phyloP scores from a whole-genome alignment of 2,888 invertebrate species.

The Luperina nickerlii region DNA sequence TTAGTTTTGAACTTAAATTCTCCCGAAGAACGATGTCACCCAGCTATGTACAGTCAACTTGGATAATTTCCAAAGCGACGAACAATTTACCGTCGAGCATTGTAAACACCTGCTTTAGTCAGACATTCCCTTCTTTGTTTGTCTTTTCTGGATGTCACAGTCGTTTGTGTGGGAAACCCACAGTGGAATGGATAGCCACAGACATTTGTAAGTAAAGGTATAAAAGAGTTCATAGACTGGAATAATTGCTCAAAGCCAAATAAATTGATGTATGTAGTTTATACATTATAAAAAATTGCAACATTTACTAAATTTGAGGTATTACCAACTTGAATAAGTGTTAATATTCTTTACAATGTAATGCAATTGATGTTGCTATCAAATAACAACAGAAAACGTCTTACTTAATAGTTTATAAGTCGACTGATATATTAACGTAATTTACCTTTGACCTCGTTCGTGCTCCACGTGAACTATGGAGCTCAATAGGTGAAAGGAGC shows the following conservation, averaged over 20 bases:
- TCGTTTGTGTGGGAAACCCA: conserved; percentile 41
- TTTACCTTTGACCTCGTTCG: conserved; percentile 82
- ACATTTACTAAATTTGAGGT: neutral
- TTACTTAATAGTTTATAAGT: conserved; percentile 42
- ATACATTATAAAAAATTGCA: no score
- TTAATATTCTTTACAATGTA: conserved; percentile 1
- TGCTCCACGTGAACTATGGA: conserved; percentile 82
- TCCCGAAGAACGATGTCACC: conserved; percentile 65
- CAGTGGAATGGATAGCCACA: conserved; percentile 43
- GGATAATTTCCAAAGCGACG: conserved; percentile 76
- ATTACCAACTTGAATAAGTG: conserved; percentile 6
- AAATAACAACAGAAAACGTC: conserved; percentile 21
- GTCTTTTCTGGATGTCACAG: conserved; percentile 69
- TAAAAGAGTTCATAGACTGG: conserved; percentile 1
- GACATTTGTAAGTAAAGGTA: conserved; percentile 20
- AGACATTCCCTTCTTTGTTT: conserved; percentile 75
- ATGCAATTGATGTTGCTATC: conserved; percentile 6
- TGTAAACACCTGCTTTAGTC: conserved; percentile 78
- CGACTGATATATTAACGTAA: conserved; percentile 67
- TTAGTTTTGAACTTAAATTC: conserved; percentile 66
- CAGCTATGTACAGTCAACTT: conserved; percentile 71
- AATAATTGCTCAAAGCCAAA: neutral
- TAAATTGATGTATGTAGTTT: neutral
- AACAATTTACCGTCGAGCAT: conserved; percentile 75
- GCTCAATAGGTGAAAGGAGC: conserved; percentile 83